Conservation (phyloP, 2,888 invertebrate genomes). For the Hyppa rectilinea region DNA sequence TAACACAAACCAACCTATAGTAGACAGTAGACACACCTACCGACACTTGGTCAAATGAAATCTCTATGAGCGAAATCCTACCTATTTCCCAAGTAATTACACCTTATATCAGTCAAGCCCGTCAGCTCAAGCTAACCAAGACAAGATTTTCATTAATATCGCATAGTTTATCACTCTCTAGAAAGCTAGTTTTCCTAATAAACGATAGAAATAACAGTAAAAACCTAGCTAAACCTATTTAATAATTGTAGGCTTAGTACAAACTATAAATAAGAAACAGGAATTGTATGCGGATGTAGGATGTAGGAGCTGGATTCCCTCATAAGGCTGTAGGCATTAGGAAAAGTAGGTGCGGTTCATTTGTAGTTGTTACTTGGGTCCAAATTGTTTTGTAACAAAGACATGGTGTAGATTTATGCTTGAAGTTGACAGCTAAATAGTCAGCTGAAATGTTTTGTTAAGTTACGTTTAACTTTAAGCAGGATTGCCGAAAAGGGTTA, state of each 20-base stretch:
- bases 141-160: conserved; percentile 24
- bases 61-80: not conserved
- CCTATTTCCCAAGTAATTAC: conserved; percentile 6
- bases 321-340: not conserved
- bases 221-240: conserved; percentile 7
- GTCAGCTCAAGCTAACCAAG: not conserved
- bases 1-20: not conserved
- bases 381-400: not conserved
- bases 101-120: not conserved
- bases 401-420: not conserved
- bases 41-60: not conserved
- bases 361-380: not conserved
- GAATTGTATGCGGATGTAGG: conserved; percentile 49
- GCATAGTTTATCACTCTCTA: conserved; percentile 44
- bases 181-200: conserved; percentile 43
- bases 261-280: conserved; percentile 47
- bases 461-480: not conserved
- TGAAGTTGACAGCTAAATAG: not conserved
- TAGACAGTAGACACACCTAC: not conserved
- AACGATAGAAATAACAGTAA: conserved; percentile 31
- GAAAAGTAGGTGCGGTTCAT: conserved; percentile 19
- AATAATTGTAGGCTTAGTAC: conserved; percentile 31
- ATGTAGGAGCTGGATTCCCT: conserved; percentile 23
- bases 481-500: too few relatives aligned
- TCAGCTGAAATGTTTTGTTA: too few relatives aligned